A percentile compares a stretch with the other conserved stretches of the same genome.
Evolutionary conservation across 1,140 invertebrate species (phyloP).

Genomic region (Palaemon carinicauda): DNA sequence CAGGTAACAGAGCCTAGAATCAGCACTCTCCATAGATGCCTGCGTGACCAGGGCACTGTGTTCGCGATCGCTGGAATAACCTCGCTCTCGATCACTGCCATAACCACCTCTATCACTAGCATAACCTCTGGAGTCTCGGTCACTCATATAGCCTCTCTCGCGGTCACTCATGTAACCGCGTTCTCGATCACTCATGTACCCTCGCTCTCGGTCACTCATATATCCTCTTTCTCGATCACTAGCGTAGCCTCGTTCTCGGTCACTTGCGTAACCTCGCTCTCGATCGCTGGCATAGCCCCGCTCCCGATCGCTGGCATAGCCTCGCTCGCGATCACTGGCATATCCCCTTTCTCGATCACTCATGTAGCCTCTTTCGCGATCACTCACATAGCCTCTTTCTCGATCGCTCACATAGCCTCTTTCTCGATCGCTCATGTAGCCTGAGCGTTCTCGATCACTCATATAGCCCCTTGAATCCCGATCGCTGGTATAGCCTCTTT

Average conservation of each 20-base stretch:
- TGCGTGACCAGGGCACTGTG: conserved; percentile 67
- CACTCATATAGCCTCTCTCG: conserved; percentile 77
- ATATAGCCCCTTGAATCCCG: conserved; percentile 62
- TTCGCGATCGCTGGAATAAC: conserved; percentile 70
- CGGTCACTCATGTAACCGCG: conserved; percentile 80
- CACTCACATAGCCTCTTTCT: conserved; percentile 53
- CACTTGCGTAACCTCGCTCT: conserved; percentile 78
- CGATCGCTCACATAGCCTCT: conserved; percentile 73
- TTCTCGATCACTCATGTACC: conserved; percentile 73
- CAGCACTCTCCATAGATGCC: conserved; percentile 90
- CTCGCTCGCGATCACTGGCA: conserved; percentile 84
- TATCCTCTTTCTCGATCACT: conserved; percentile 82
- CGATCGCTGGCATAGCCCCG: conserved; percentile 80
- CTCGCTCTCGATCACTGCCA: conserved; percentile 84
- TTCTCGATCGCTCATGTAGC: conserved; percentile 89
- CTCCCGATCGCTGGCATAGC: conserved; percentile 80
- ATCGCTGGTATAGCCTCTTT: conserved; percentile 75
- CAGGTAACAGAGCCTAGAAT: conserved; percentile 90
- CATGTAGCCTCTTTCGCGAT: conserved; percentile 75
- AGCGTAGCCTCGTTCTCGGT: conserved; percentile 82
- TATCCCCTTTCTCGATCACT: conserved; percentile 75
- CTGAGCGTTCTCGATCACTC: conserved; percentile 70
- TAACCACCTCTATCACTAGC: conserved; percentile 72
- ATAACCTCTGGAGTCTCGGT: conserved; percentile 81
- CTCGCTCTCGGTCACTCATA: conserved; percentile 62